A percentile compares a stretch with the other conserved stretches of the same genome.
Evolutionary conservation across 2,113 vertebrate species (phyloP).

Genomic region (Menidia beryllina): DNA sequence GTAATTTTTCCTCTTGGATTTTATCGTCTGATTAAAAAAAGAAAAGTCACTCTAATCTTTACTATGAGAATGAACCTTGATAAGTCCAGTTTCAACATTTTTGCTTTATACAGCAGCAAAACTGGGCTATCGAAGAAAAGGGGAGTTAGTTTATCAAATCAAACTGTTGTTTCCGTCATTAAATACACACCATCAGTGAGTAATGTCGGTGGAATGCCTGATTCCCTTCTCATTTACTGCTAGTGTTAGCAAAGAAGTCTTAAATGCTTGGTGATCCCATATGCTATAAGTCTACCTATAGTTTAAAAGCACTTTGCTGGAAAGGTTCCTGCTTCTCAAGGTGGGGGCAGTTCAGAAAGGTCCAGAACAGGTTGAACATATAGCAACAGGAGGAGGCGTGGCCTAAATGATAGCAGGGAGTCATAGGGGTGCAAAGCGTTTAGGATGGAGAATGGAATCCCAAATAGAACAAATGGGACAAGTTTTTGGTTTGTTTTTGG

Average conservation of each 20-base stretch:
- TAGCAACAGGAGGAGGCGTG: slow-evolving; percentile 6
- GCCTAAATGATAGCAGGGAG: slow-evolving; percentile 7
- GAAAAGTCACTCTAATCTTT: no score
- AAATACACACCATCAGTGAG: slow-evolving; percentile 48
- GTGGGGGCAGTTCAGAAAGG: neutral
- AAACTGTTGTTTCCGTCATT: slow-evolving; percentile 32
- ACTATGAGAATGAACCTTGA: no score
- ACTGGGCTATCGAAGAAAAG: slow-evolving; percentile 8
- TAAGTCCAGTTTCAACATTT: neutral
- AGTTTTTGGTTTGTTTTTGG: no score
- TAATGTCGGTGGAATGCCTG: slow-evolving; percentile 57
- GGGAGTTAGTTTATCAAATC: slow-evolving; percentile 9
- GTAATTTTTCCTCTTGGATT: neutral
- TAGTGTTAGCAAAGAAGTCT: slow-evolving; percentile 66
- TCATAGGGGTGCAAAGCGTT: neutral
- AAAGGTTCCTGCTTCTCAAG: slow-evolving; percentile 55
- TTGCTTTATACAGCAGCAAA: neutral
- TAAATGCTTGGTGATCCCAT: slow-evolving; percentile 83
- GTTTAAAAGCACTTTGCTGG: slow-evolving; percentile 78
- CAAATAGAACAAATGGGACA: slow-evolving; percentile 20
- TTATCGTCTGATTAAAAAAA: no score
- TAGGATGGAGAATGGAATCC: neutral
- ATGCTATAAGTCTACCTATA: slow-evolving; percentile 82
- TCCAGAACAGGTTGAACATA: slow-evolving; percentile 8
- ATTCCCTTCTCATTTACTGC: slow-evolving; percentile 60